Base-by-base conservation (phyloP, 2,888 invertebrate species). In the Saturnia japonica region DNA sequence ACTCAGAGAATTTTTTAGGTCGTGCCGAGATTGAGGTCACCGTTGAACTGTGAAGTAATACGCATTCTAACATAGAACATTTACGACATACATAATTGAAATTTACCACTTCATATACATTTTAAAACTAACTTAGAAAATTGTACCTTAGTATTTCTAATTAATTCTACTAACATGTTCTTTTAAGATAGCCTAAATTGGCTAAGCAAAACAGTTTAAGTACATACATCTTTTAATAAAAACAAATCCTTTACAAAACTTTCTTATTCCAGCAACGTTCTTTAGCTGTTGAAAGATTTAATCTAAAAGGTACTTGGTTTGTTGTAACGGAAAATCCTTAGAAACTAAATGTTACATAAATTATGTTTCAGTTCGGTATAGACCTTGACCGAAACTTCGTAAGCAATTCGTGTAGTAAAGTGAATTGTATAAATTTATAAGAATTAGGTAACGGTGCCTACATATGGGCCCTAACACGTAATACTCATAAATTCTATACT, bases 361-460 rank as follows among this genome's bases (percentile, higher is more conserved):
- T 64, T n/a, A 64, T 40, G 64, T 40, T 64, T 64, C 34, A 40
- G 40, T 25, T 64, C 1, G 19, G 64, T 40, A 7, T 40, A 40
- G 64, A 8, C 64, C 40, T 64, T n/a, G 40, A 64, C 64, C 40
- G 64, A 64, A 64, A 64, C 64, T 40, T 64, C 19, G 40, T 64
- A 40, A 40, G 64, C 64, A 64, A 64, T 64, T 40, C 64, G 40
- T 64, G 64, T 64, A 34, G 64, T 64, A 40, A 60, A 64, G 64
- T 40, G 64, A n/a, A 64, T 64, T 64, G 34, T 64, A n/a, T 64
- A 64, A 40, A 64, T 34, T 62, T 62, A 62, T 62, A 34, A 34
- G 34, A 34, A 62, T 62, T 34, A 62, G 62, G 62, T 62, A 62
- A 34, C 62, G 34, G 4, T 62, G 16, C 62, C 11, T 54, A 54